Evolutionary conservation across 1,140 invertebrate species (phyloP).

Genomic region (Dysdera silvatica): DNA sequence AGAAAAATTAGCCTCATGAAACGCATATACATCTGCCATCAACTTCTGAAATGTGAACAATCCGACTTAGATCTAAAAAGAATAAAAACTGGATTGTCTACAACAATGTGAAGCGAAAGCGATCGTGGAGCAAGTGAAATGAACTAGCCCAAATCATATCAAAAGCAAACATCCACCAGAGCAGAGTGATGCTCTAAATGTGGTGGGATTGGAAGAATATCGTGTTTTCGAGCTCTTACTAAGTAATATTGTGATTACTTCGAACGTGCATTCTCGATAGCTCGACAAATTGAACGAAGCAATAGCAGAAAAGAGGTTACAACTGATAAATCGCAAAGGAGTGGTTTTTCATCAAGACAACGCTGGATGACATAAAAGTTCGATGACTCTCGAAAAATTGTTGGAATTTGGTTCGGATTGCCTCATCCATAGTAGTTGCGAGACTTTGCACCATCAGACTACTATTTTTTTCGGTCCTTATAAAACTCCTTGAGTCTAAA

Average conservation of each 20-base stretch:
- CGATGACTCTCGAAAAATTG: conserved; percentile 27
- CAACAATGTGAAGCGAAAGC: background rate
- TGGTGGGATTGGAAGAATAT: conserved; percentile 17
- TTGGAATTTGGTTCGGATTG: conserved; percentile 46
- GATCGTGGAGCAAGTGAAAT: background rate
- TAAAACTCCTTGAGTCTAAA: background rate
- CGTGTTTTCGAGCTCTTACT: background rate
- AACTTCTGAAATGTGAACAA: conserved; percentile 4
- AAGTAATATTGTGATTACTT: conserved; percentile 11
- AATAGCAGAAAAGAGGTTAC: background rate
- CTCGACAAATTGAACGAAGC: background rate
- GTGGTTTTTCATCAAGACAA: conserved; percentile 34
- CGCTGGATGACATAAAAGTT: conserved; percentile 22
- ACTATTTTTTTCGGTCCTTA: conserved; percentile 39
- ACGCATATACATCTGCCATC: background rate
- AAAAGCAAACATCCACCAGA: background rate
- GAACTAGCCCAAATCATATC: background rate
- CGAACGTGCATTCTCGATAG: background rate
- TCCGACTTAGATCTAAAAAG: background rate
- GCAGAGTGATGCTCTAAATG: conserved; percentile 19
- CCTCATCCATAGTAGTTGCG: conserved; percentile 45
- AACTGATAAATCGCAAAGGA: background rate
- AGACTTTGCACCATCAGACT: conserved; percentile 45
- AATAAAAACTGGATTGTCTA: background rate
- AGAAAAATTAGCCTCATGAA: background rate